Evolutionary conservation across 2,797 vertebrate species (phyloP), one percentile per base, ranked within the genome.

Genomic region (Selene dorsalis): DNA sequence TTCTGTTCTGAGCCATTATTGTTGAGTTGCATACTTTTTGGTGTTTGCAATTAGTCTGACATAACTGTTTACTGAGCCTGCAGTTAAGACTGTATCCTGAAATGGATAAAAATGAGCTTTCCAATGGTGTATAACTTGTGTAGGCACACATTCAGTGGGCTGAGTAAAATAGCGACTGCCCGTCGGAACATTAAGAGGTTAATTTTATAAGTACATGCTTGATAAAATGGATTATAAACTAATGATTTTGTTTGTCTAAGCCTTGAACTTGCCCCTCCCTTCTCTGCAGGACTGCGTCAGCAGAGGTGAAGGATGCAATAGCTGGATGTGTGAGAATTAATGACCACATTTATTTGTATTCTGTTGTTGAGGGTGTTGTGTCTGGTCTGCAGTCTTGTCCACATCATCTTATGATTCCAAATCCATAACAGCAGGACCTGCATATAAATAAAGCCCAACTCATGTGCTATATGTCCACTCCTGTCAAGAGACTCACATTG

Each of bases 321-420:
- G 68, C n/a, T 59, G 14, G 57, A 72, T 67, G n/a, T 52, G 48
- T 60, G 24, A 62, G 41, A 60, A 61, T 77, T 39, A 70, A 80
- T 55, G 39, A 68, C 66, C 43, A n/a, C 43, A 70, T 75, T 45
- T 67, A 76, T 84, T 68, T 66, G 59, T 71, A 59, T 83, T 66
- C 56, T 30, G 73, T 47, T 75, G 48, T 68, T 57, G 30, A 60
- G 61, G 18, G 4, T 66, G 12, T 56, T 62, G 48, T 20, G 45
- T 77, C 78, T 61, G 66, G 55, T 84, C 57, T 67, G 60, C 18
- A 6, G 18, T 67, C 59, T 43, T 72, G 48, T 66, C 26, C 77
- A 59, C 64, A 61, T 73, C 39, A 73, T 73, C 41, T 67, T 69
- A 80, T 61, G 59, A 41, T 67, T 85, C 73, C 61, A 69, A 66